Evolutionary conservation across 2,113 vertebrate genomes (phyloP), one percentile per base, ranked within the genome.

Genomic region (Corydoras sp.): DNA sequence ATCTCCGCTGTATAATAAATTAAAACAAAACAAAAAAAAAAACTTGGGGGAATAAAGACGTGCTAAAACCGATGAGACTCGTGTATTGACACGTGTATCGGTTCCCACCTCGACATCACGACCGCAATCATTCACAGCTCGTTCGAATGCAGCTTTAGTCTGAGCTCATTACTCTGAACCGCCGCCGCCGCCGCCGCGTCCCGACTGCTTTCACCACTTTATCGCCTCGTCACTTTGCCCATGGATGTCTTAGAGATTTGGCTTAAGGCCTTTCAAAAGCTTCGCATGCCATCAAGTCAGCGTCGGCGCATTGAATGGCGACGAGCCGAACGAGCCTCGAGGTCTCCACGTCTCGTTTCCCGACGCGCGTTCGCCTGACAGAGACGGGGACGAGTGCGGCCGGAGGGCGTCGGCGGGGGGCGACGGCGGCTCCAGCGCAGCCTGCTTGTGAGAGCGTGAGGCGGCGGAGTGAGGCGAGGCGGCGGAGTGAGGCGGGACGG

Each of bases 381-480:
- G 50, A 53, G 30, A 58, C 6, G 43, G 5, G 48, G 35, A 53
- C 51, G 10, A 53, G 51, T 53, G 13, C 13, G 51, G 55, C 14
- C 11, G 58, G 11, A 65, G 10, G 58, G 13, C 53, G 14, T 62
- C 14, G 9, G n/a, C 7, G 54, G 4, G 18, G 18, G 49, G 65
- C 10, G 14, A 54, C 13, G 49, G 48, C 32, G 71, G 62, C 54
- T 53, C 13, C 9, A 13, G 61, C 51, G 13, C 51, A 53, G 51
- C 13, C 51, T 53, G 10, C 51, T 10, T 10, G 10, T 14, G 10
- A 53, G 13, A 53, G 13, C 51, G 13, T 43, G 35, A 43, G 24
- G 48, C n/a, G 35, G 59, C 60, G 64, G 66, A 79, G 76, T 31
- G 59, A 53, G n/a, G 63, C 67, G n/a, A 73, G 58, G 12, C 43